Evolutionary conservation across 2,113 vertebrate genomes (phyloP).

Genomic region (Lates calcarifer): DNA sequence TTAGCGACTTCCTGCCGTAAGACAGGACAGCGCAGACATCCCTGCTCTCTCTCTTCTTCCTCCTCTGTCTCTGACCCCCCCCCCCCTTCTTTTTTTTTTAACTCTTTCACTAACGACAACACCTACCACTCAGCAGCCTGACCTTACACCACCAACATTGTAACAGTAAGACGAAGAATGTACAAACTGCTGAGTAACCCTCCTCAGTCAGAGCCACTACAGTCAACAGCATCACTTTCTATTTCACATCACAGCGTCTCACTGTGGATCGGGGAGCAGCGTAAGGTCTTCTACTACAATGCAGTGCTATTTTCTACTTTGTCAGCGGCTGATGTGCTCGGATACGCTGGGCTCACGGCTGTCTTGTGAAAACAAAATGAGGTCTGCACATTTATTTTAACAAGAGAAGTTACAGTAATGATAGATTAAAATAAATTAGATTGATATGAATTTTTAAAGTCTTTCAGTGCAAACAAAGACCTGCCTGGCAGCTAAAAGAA

Average conservation of each 20-base stretch:
- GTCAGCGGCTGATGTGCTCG: background rate
- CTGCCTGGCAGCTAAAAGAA: background rate
- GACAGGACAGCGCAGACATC: constrained; percentile 36
- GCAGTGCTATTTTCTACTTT: constrained; percentile 4
- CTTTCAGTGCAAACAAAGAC: background rate
- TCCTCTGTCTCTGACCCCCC: background rate
- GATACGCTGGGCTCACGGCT: background rate
- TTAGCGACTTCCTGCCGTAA: constrained; percentile 74
- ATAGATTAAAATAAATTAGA: background rate
- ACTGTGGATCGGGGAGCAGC: background rate
- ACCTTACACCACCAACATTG: constrained; percentile 32
- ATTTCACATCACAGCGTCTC: background rate
- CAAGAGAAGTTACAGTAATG: background rate
- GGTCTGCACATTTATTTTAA: background rate
- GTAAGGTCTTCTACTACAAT: background rate
- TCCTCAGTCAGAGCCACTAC: constrained; percentile 22
- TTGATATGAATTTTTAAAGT: background rate
- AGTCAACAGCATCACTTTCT: constrained; percentile 1
- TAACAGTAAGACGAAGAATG: constrained; percentile 69
- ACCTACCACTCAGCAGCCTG: constrained; percentile 19
- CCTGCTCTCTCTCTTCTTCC: constrained; percentile 27
- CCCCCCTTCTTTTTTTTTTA: background rate
- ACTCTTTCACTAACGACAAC: background rate
- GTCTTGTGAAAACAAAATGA: background rate
- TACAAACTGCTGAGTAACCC: constrained; percentile 67